Base-by-base conservation (phyloP, 1,140 invertebrate species). In the Lasioglossum baleicum region DNA sequence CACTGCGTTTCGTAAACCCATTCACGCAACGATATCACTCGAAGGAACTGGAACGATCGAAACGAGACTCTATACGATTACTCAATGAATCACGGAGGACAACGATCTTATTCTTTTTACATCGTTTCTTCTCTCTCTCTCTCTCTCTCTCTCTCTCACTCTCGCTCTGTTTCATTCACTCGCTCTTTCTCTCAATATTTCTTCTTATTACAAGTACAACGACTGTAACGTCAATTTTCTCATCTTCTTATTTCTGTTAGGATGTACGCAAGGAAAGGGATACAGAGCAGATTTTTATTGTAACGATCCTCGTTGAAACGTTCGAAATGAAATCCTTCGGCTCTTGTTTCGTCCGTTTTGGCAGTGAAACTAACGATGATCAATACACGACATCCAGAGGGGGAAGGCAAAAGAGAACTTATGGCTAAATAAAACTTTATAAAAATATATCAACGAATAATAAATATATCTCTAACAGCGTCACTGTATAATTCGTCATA, bases 371-470 rank as follows among this genome's bases (percentile, higher is more conserved):
- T 53, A 73, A 75, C 73, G 67, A 67, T 66, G 80, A 85, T 77
- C 80, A 63, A 78, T 82, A 73, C 65, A 67, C 48, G 80, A 67
- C 31, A 74, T 74, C 44, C 63, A 79, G 53, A 64, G 63, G 80
- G 81, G 75, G 67, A 85, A 81, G 76, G 84, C 88, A 81, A 90
- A 89, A 81, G 86, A 87, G 83, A 90, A 91, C 89, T 89, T 90
- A 89, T 90, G 76, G 82, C 87, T 88, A 90, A 92, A 92, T 92
- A 90, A 92, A 91, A 91, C 86, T 91, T 91, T 92, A 92, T 90
- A 92, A 92, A 92, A 92, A 92, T 93, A 93, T 91, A 90, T 92
- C 87, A 92, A 92, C 90, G 90, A 92, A 91, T 92, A 89, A 89
- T 91, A 90, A 91, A 90, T 90, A 90, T 91, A 90, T 91, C 87